Percentiles rank a stretch among this genome's conserved stretches.
Evolutionary conservation across 1,140 invertebrate species (phyloP).

Genomic region (Bombus superbus): DNA sequence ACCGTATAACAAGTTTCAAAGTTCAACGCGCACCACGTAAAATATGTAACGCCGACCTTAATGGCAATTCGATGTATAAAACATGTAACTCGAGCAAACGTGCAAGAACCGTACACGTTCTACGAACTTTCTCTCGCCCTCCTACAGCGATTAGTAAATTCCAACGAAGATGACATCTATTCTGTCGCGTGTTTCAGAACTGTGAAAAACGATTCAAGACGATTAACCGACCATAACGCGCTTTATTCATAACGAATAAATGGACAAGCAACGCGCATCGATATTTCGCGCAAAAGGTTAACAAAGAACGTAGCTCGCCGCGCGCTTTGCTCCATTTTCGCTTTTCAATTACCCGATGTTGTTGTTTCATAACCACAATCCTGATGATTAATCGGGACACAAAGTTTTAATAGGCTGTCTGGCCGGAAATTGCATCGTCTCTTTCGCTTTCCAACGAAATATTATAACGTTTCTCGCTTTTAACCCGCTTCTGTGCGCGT

Average conservation of each 20-base stretch:
- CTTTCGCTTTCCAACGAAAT: background rate
- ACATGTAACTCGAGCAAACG: background rate
- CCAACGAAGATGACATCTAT: too few relatives aligned
- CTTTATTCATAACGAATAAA: background rate
- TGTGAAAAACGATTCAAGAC: background rate
- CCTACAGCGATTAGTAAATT: too few relatives aligned
- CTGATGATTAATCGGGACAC: conserved; percentile 35
- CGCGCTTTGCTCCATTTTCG: conserved; percentile 9
- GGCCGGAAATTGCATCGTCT: conserved; percentile 1
- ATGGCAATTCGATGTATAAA: background rate
- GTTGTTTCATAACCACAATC: conserved; percentile 27
- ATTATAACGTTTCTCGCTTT: background rate
- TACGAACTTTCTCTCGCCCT: background rate
- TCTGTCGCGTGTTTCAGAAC: background rate
- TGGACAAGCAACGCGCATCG: background rate
- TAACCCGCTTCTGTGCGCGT: background rate
- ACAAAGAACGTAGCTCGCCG: conserved; percentile 30
- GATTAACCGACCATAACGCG: background rate
- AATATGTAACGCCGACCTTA: background rate
- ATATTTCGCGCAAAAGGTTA: background rate
- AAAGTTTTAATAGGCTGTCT: conserved; percentile 21
- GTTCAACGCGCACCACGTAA: background rate
- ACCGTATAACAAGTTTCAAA: background rate
- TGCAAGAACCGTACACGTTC: background rate
- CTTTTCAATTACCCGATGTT: conserved; percentile 17